A percentile compares a stretch with the other conserved stretches of the same genome.
phyloP scores from a whole-genome alignment of 2,888 invertebrate species.

The Melanophora roralis region DNA sequence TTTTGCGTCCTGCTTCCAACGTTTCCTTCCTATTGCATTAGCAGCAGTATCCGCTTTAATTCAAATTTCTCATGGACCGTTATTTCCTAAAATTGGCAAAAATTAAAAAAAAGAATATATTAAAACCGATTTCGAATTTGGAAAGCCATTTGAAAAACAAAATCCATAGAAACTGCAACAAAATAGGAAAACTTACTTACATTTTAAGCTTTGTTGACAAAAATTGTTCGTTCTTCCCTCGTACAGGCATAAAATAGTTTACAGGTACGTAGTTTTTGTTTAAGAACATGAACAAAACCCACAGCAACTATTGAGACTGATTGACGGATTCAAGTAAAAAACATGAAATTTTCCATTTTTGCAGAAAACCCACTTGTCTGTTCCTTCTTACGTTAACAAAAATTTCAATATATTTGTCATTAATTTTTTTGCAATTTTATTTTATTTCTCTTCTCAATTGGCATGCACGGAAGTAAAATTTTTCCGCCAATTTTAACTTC shows the following conservation, averaged over 20 bases:
- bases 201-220: no score
- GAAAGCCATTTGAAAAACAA: no score
- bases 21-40: no score
- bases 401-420: constrained; percentile 36
- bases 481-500: constrained; percentile 58
- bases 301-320: constrained; percentile 5
- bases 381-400: constrained; percentile 27
- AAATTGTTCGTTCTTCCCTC: no score
- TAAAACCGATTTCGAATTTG: no score
- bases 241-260: neutral
- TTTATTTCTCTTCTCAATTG: neutral
- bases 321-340: neutral
- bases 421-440: neutral
- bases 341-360: constrained; percentile 15
- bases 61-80: no score
- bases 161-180: no score
- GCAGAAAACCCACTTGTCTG: constrained; percentile 17
- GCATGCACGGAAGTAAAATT: constrained; percentile 44
- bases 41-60: no score
- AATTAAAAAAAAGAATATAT: no score
- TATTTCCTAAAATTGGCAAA: no score
- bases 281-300: neutral
- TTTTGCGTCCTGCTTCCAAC: no score
- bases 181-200: no score
- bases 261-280: neutral